Evolutionary conservation across 2,113 vertebrate genomes (phyloP), one percentile per base, ranked within the genome.

Genomic region (Malaclemys terrapin): DNA sequence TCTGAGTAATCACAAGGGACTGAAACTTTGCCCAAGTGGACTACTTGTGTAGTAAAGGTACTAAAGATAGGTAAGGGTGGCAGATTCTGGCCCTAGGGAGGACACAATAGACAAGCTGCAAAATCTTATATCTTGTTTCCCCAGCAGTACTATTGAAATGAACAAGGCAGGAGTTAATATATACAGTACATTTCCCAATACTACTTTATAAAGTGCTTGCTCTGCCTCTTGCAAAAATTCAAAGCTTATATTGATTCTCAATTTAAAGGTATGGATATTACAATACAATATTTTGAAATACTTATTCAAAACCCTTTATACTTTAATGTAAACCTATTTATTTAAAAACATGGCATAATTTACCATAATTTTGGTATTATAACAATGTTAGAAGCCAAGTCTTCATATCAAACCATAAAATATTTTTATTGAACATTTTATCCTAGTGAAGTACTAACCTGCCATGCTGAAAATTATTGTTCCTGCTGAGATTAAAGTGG

Each of bases 291-390:
- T 29, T 49, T 82, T 79, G 65, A 93, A 80, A 57, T 24, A 81
- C 53, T 78, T 17, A 76, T 50, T 93, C 50, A 25, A 82, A 95
- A 95, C 85, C 65, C 13, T 82, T 96, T 75, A 84, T 0, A 1
- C 62, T 89, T 89, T 72, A 47, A 84, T 17, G 12, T 52, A 95
- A 56, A 49, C 17, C 22, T 91, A 8, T 47, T 87, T 93, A 16
- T 93, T 97, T 96, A 91, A 97, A 96, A 97, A 79, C 8, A 94
- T 89, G n/a, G 17, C n/a, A 95, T 72, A 95, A 95, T 86, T 95
- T 76, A 80, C 82, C 19, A 92, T 85, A 62, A 84, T 94, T 72
- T 92, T 94, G 56, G 78, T 93, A 45, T 88, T 88, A 42, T 6
- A 75, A 85, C 54, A 62, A 12, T 80, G 5, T 95, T 95, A 91